These are phyloP conservation scores for Penaeus japonicus DNA, from an alignment of 1,140 invertebrate genomes.

Conservation along the genomic window DNA sequence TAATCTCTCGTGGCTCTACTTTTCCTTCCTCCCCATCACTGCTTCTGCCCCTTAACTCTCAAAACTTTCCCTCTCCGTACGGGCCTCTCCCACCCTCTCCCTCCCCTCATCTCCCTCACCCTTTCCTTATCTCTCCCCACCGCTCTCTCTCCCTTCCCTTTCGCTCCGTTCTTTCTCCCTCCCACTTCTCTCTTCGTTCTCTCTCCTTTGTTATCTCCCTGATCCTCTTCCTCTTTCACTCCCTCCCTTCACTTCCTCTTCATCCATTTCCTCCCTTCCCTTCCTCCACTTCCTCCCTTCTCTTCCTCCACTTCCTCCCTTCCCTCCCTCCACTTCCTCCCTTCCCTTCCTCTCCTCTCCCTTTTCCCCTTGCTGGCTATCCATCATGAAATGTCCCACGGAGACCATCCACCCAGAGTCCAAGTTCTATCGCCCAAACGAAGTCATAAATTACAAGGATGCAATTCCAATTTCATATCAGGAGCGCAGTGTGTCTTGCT, in stretches of 20 bases:
- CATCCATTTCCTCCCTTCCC: not conserved
- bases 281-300: not conserved
- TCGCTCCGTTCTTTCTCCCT: not conserved
- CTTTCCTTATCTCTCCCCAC: too few relatives aligned
- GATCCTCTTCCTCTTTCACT: not conserved
- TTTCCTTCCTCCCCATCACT: too few relatives aligned
- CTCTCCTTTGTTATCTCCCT: not conserved
- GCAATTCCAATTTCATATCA: slow-evolving; percentile 57
- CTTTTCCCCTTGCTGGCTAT: not conserved
- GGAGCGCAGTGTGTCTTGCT: slow-evolving; percentile 53
- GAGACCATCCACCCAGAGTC: slow-evolving; percentile 39
- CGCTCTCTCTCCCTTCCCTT: not conserved
- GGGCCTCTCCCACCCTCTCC: not conserved
- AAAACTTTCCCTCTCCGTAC: not conserved
- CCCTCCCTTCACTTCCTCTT: not conserved
- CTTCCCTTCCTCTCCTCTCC: not conserved
- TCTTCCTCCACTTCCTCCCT: not conserved
- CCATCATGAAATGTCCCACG: slow-evolving; percentile 18
- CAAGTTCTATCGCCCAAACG: slow-evolving; percentile 51
- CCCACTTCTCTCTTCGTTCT: not conserved
- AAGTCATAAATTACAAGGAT: slow-evolving; percentile 53
- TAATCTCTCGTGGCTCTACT: too few relatives aligned
- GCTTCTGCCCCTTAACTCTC: too few relatives aligned
- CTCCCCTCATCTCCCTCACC: not conserved
- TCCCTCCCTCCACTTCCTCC: not conserved